phyloP scores from a whole-genome alignment of 2,113 vertebrate genomes.

The Scomber colias region DNA sequence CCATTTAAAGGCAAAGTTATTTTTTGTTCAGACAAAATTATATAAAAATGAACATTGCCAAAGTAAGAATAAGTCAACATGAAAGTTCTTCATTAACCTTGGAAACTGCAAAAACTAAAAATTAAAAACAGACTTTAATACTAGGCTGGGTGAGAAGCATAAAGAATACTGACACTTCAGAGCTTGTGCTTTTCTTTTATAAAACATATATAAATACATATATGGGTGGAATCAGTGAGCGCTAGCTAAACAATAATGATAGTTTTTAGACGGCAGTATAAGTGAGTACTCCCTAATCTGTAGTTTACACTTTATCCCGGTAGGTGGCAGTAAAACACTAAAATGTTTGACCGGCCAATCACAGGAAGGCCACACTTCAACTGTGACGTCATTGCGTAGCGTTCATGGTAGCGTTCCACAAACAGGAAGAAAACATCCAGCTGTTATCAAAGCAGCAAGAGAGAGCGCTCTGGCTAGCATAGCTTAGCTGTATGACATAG shows the following conservation, averaged over 20 bases:
- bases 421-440: conserved; percentile 81
- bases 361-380: neutral
- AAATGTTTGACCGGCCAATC: neutral
- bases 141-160: too few species aligned
- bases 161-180: too few species aligned
- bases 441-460: conserved; percentile 35
- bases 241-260: too few species aligned
- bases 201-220: neutral
- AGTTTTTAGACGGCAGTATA: too few species aligned
- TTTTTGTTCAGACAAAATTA: too few species aligned
- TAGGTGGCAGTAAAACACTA: neutral
- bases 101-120: too few species aligned
- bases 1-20: too few species aligned
- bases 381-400: conserved; percentile 32
- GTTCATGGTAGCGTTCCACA: neutral
- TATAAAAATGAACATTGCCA: too few species aligned
- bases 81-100: too few species aligned
- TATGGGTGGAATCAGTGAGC: neutral
- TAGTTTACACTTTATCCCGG: neutral
- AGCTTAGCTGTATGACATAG: conserved; percentile 23
- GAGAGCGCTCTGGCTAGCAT: conserved; percentile 5
- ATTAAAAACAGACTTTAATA: too few species aligned
- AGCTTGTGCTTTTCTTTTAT: neutral
- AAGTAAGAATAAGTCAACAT: too few species aligned
- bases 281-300: too few species aligned